A percentile compares a stretch with the other conserved stretches of the same genome.
Evolutionary conservation across 2,113 vertebrate genomes (phyloP).

Genomic region (Natator depressus): DNA sequence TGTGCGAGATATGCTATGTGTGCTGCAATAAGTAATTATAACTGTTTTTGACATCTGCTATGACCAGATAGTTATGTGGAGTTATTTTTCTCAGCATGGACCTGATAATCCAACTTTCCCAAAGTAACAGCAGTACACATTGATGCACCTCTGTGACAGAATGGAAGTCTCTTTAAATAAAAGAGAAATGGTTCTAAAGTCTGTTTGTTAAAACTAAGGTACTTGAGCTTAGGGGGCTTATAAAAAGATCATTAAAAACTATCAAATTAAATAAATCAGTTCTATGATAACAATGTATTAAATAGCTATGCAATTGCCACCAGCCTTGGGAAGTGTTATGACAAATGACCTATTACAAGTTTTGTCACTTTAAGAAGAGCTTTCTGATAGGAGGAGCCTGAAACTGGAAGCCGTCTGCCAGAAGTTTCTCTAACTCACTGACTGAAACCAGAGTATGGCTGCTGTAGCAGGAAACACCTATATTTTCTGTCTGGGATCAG

Average conservation of each 20-base stretch:
- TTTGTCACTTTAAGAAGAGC: conserved; percentile 25
- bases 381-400: background rate
- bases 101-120: background rate
- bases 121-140: background rate
- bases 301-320: background rate
- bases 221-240: background rate
- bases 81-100: background rate
- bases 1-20: background rate
- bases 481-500: background rate
- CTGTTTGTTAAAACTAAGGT: background rate
- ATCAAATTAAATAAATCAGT: background rate
- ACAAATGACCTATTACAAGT: background rate
- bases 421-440: conserved; percentile 49
- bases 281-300: background rate
- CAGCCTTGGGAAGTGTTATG: background rate
- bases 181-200: background rate
- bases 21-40: background rate
- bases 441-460: background rate
- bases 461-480: background rate
- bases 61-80: background rate
- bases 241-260: background rate
- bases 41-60: background rate
- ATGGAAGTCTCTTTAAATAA: background rate
- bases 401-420: conserved; percentile 41
- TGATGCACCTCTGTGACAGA: background rate